These are phyloP conservation scores for Pandemis cinnamomeana DNA, from an alignment of 2,888 invertebrate species.

Conservation along the genomic window DNA sequence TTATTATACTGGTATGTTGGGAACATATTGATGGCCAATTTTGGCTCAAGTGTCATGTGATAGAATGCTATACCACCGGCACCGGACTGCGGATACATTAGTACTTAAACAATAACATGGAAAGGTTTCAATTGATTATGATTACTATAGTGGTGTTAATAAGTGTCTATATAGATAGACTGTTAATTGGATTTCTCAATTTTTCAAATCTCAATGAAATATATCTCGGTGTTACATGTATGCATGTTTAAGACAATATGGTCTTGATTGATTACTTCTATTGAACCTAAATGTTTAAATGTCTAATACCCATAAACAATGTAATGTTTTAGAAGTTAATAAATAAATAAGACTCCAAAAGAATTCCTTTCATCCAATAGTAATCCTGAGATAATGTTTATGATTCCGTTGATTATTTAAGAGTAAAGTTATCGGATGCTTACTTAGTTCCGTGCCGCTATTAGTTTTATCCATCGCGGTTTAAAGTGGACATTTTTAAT, in stretches of 20 bases:
- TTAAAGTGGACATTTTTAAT: no score
- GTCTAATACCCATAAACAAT: conserved; percentile 28
- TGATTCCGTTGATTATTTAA: no score
- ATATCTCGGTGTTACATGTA: conserved; percentile 35
- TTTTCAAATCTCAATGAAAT: conserved; percentile 20
- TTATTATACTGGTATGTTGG: conserved; percentile 5
- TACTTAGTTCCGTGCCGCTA: no score
- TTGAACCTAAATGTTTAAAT: conserved; percentile 26
- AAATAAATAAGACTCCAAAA: conserved; percentile 13
- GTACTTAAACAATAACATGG: conserved; percentile 2
- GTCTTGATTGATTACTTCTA: conserved; percentile 5
- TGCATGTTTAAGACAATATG: conserved; percentile 14
- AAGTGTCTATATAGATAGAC: conserved; percentile 33
- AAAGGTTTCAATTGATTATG: conserved; percentile 10
- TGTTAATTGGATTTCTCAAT: conserved; percentile 32
- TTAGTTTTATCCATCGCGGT: no score
- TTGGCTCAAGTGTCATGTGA: conserved; percentile 28
- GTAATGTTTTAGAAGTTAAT: conserved; percentile 36
- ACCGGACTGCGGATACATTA: conserved; percentile 24
- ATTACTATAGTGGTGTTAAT: conserved; percentile 19
- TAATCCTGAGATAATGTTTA: no score
- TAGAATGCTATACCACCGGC: conserved; percentile 30
- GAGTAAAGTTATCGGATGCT: no score
- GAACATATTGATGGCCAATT: conserved; percentile 8
- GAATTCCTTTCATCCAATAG: neutral